Evolutionary conservation across 2,888 invertebrate genomes (phyloP).

Genomic region (Eilema sororculum): DNA sequence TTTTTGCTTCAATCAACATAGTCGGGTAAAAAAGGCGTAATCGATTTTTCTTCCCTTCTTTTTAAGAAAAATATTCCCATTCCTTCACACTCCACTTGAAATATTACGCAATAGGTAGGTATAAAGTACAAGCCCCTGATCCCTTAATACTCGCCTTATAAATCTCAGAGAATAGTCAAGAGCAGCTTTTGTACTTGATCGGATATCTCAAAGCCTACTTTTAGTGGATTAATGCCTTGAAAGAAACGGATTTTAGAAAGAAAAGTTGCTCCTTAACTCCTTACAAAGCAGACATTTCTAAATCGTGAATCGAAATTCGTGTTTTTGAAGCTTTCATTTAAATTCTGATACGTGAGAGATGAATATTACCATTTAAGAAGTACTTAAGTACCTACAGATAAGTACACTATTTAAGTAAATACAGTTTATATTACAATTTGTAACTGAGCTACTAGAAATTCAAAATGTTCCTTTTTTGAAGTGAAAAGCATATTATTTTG

Average conservation of each 20-base stretch:
- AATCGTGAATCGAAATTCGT: not conserved
- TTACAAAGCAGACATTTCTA: constrained; percentile 1
- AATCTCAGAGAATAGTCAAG: constrained; percentile 2
- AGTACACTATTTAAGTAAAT: too few species aligned
- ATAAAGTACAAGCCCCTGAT: not conserved
- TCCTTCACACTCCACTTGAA: constrained; percentile 1
- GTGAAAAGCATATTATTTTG: too few species aligned
- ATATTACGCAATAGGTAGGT: not conserved
- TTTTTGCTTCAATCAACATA: too few species aligned
- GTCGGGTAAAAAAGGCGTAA: not conserved
- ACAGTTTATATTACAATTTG: too few species aligned
- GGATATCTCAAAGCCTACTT: not conserved
- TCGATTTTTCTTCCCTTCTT: not conserved
- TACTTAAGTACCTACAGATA: too few species aligned
- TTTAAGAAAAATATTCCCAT: not conserved
- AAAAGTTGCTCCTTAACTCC: constrained; percentile 8
- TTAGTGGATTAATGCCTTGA: not conserved
- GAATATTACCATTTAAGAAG: too few species aligned
- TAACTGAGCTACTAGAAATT: too few species aligned
- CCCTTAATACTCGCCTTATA: constrained; percentile 1
- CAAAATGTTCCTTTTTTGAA: too few species aligned
- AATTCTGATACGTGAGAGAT: not conserved
- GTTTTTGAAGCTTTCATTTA: not conserved
- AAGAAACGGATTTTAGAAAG: constrained; percentile 9
- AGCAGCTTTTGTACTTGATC: not conserved